These are phyloP conservation scores for Chrysaora quinquecirrha DNA, from an alignment of 30 jellyfish, hydroid and myxozoan genomes.

Conservation along the genomic window DNA sequence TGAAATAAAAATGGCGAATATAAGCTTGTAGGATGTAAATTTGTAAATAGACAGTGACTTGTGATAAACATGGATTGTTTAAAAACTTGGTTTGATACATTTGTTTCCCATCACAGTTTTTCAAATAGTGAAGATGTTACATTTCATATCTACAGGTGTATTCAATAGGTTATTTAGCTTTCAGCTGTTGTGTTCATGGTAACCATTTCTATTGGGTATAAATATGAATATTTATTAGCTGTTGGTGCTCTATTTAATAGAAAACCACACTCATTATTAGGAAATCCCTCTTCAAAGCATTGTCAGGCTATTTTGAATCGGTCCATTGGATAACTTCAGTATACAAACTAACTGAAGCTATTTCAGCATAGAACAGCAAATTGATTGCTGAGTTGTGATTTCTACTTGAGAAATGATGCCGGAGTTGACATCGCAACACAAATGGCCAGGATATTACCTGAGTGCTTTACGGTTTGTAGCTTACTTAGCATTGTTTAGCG, in stretches of 20 bases:
- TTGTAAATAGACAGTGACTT: too few relatives aligned
- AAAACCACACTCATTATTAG: slow-evolving; percentile 77
- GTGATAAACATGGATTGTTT: too few relatives aligned
- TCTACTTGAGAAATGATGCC: too few relatives aligned
- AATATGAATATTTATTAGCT: slow-evolving; percentile 71
- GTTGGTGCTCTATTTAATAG: slow-evolving; percentile 80
- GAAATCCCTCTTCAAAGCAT: slow-evolving; percentile 57
- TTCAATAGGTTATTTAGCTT: slow-evolving; percentile 55
- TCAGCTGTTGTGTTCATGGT: slow-evolving; percentile 64
- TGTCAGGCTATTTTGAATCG: slow-evolving; percentile 45
- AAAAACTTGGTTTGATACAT: too few relatives aligned
- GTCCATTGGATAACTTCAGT: slow-evolving; percentile 3
- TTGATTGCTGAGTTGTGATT: too few relatives aligned
- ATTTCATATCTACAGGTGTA: slow-evolving; percentile 49
- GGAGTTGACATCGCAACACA: slow-evolving; percentile 80
- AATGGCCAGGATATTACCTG: slow-evolving; percentile 83
- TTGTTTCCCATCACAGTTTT: too few relatives aligned
- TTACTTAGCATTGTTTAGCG: neutral
- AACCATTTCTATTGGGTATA: slow-evolving; percentile 67
- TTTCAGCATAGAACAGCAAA: too few relatives aligned
- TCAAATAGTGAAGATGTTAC: neutral
- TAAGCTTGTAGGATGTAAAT: too few relatives aligned
- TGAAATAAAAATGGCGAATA: too few relatives aligned
- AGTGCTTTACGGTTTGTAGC: slow-evolving; percentile 69
- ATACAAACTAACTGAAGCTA: too few relatives aligned